Evolutionary conservation across 2,888 invertebrate genomes (phyloP), one percentile per base, ranked within the genome.

Genomic region (Thyatira batis): DNA sequence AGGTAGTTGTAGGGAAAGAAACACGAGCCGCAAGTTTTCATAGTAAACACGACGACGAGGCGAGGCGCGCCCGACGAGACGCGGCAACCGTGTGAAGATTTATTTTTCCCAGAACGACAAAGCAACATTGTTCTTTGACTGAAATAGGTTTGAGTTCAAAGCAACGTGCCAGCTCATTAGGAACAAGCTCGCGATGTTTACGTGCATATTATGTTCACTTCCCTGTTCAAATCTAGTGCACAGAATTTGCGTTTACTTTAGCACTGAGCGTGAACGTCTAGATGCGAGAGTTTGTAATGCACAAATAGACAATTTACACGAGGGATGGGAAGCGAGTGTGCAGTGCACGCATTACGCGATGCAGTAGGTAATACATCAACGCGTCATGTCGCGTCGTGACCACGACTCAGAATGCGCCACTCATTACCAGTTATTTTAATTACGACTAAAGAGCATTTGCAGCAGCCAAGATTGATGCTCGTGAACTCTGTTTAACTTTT

Each of bases 21-120:
- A 82, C 71, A 58, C 62, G 76, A 82, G 64, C 67, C 60, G 53
- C 66, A 66, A 66, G 77, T 77, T 78, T 82, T 80, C 84, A 80
- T 87, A 87, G 87, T 87, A 86, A 87, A 85, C 86, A 85, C 64
- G 61, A 52, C 17, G 43, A 20, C 48, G 4, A 11, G 44, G 20
- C 63, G 60, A 54, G 43, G 65, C 61, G 68, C 55, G 55, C 53
- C 53, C 56, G 59, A 53, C 59, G 61, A 45, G 51, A 54, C 53
- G 53, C 45, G 58, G 63, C 55, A 57, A 63, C 58, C 84, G 84
- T 85, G 85, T 80, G 87, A 89, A 85, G 78, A 79, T 79, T 77
- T 74, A 78, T 76, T 76, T 82, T 87, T 87, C 86, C 81, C 82
- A 87, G 85, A 83, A 85, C 76, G 73, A 84, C 83, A 84, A 83